These are phyloP conservation scores for Siderastrea radians DNA, from an alignment of 92 coral and sea anemone species.

Conservation along the genomic window DNA sequence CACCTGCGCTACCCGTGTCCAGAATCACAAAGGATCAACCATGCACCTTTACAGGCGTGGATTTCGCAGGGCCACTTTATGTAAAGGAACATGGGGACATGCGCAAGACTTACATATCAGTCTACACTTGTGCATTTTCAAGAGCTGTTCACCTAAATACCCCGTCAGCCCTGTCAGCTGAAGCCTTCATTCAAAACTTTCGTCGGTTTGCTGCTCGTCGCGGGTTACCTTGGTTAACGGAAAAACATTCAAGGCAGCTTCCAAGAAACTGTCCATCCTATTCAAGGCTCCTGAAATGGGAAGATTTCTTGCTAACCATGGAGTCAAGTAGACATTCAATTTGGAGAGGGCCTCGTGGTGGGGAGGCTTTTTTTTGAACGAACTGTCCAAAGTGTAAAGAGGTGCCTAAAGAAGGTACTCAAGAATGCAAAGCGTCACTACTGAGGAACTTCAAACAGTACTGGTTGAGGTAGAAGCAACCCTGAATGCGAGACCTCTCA, in stretches of 20 bases:
- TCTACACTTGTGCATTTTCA: slow-evolving; percentile 61
- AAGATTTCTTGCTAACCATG: no score
- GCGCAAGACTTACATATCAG: slow-evolving; percentile 41
- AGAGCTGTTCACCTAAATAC: not conserved
- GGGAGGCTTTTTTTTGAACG: no score
- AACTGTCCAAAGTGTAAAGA: no score
- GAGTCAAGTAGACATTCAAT: no score
- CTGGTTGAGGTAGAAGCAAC: no score
- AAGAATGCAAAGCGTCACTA: no score
- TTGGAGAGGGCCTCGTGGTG: no score
- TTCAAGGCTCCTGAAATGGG: no score
- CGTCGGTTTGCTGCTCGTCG: no score
- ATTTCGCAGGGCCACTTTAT: slow-evolving; percentile 46
- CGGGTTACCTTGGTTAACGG: slow-evolving; percentile 45
- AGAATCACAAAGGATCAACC: slow-evolving; percentile 33
- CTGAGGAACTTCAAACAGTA: no score
- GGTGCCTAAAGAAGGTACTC: no score
- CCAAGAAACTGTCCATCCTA: slow-evolving; percentile 11
- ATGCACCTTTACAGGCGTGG: slow-evolving; percentile 46
- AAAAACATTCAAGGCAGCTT: slow-evolving; percentile 65
- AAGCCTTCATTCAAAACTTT: slow-evolving; percentile 50
- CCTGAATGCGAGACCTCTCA: no score
- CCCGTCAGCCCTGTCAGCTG: slow-evolving; percentile 14
- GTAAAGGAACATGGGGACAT: not conserved
- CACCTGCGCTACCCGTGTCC: not conserved